Evolutionary conservation across 64 coral and sea anemone genomes (phyloP).

Genomic region (Actinia equina): DNA sequence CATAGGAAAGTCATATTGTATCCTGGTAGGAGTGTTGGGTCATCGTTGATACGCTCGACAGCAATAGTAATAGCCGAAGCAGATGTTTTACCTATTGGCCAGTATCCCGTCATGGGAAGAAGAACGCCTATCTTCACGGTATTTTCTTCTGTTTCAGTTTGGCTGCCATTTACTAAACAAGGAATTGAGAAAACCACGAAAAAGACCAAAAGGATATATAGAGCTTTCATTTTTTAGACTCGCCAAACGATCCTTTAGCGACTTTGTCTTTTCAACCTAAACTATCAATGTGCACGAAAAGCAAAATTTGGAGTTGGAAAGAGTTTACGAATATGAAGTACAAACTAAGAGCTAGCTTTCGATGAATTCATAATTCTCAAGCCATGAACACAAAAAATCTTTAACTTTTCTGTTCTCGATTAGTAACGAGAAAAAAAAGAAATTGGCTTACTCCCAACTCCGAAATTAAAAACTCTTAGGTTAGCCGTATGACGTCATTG

Average conservation of each 20-base stretch:
- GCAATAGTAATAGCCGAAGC: conserved; percentile 85
- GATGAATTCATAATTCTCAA: no score
- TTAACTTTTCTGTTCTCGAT: not conserved
- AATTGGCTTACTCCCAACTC: not conserved
- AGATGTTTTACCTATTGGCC: conserved; percentile 89
- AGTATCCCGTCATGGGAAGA: conserved; percentile 87
- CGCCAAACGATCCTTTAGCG: not conserved
- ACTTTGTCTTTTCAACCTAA: not conserved
- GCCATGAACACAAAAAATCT: not conserved
- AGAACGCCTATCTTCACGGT: conserved; percentile 69
- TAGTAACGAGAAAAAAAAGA: not conserved
- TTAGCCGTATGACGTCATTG: not conserved
- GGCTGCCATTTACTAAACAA: not conserved
- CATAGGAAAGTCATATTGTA: conserved; percentile 75
- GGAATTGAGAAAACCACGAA: not conserved
- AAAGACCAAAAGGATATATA: not conserved
- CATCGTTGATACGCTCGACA: conserved; percentile 73
- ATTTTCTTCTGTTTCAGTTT: not conserved
- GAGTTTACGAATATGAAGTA: not conserved
- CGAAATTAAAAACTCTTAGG: not conserved
- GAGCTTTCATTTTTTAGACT: not conserved
- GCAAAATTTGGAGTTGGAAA: not conserved
- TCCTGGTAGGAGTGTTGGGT: conserved; percentile 49
- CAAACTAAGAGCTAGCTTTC: not conserved
- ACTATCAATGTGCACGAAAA: not conserved